Percentiles rank a stretch among this genome's conserved stretches.
Conservation (phyloP, 2,888 invertebrate species). For the Cybosia mesomella region DNA sequence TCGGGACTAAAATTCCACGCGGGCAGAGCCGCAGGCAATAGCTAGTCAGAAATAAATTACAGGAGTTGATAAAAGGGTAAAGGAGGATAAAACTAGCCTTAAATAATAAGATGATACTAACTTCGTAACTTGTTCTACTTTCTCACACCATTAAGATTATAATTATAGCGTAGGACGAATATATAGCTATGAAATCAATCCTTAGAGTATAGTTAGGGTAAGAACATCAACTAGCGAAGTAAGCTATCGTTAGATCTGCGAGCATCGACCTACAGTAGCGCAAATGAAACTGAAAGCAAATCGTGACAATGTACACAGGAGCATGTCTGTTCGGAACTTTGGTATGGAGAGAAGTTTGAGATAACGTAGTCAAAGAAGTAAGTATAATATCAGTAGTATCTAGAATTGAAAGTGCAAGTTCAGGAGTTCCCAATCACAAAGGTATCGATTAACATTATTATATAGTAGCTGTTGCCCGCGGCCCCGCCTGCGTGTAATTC, state of each 20-base stretch:
- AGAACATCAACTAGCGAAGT: not conserved
- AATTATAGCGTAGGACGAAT: not conserved
- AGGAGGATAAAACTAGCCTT: too few relatives aligned
- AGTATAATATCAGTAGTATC: not conserved
- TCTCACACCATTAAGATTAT: too few relatives aligned
- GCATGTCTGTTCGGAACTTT: not conserved
- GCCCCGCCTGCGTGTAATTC: too few relatives aligned
- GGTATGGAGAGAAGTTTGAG: not conserved
- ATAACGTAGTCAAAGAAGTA: not conserved
- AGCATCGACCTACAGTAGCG: conserved; percentile 56
- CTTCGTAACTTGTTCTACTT: too few relatives aligned
- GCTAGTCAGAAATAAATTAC: too few relatives aligned
- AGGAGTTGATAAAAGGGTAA: too few relatives aligned
- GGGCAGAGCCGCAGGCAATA: too few relatives aligned
- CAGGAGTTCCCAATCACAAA: not conserved
- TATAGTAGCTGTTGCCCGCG: too few relatives aligned
- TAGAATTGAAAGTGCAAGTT: not conserved
- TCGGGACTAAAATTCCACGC: too few relatives aligned
- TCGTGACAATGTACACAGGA: conserved; percentile 54
- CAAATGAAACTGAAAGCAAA: conserved; percentile 68
- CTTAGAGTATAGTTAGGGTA: not conserved
- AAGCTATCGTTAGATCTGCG: conserved; percentile 11
- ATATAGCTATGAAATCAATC: not conserved
- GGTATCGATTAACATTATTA: not conserved
- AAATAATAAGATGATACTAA: too few relatives aligned